Evolutionary conservation across 2,797 vertebrate species (phyloP).

Genomic region (Cuniculus paca): DNA sequence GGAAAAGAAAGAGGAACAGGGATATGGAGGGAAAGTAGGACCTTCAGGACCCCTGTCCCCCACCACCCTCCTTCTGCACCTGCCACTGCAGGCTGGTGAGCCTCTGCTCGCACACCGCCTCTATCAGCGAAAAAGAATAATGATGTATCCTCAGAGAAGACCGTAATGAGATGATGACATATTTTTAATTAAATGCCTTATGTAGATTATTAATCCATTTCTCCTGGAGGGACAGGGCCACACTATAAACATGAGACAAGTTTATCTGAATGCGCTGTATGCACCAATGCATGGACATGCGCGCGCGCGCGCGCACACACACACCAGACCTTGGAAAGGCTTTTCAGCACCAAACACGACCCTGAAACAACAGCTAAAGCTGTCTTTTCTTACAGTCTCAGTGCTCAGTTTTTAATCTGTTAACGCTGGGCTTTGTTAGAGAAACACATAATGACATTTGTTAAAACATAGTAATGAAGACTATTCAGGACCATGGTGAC

Average conservation of each 20-base stretch:
- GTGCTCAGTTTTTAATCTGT: neutral
- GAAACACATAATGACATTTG: neutral
- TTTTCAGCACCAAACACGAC: neutral
- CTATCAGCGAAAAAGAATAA: neutral
- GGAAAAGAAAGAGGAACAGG: neutral
- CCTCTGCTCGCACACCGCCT: neutral
- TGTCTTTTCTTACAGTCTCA: neutral
- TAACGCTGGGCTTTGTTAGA: neutral
- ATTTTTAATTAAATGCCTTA: constrained; percentile 78
- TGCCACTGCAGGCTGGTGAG: neutral
- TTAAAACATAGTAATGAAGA: neutral
- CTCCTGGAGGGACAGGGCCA: constrained; percentile 35
- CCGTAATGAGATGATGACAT: constrained; percentile 71
- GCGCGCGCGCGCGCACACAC: neutral
- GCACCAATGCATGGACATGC: neutral
- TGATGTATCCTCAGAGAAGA: neutral
- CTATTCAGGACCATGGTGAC: no score
- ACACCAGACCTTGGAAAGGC: neutral
- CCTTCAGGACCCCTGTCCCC: fast-evolving
- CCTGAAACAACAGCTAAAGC: neutral
- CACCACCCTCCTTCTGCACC: neutral
- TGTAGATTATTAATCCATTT: constrained; percentile 64
- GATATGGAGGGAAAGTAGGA: neutral
- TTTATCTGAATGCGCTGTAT: neutral
- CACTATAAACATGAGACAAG: neutral